These are phyloP conservation scores for Automeris io DNA, from an alignment of 2,888 invertebrate species.

Conservation along the genomic window DNA sequence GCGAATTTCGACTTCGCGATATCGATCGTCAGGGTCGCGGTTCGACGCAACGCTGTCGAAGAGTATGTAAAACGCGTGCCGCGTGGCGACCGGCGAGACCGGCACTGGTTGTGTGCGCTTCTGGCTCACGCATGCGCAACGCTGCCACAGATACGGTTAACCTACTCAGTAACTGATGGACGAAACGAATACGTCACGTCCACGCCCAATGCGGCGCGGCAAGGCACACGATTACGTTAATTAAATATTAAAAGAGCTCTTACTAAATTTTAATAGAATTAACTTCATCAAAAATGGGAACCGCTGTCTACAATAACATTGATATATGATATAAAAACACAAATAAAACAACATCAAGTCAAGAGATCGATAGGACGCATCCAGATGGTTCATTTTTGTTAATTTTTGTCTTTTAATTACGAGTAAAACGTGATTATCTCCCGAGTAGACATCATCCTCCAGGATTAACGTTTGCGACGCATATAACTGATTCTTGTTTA, in stretches of 20 bases:
- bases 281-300: too few species aligned
- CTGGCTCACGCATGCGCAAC: constrained; percentile 56
- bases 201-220: constrained; percentile 25
- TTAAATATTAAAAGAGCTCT: constrained; percentile 2
- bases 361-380: too few species aligned
- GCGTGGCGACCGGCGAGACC: constrained; percentile 69
- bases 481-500: too few species aligned
- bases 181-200: constrained; percentile 20
- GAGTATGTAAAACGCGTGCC: constrained; percentile 55
- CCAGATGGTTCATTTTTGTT: too few species aligned
- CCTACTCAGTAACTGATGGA: background rate
- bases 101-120: constrained; percentile 50
- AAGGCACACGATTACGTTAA: background rate
- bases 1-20: constrained; percentile 32
- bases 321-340: too few species aligned
- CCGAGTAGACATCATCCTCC: too few species aligned
- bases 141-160: constrained; percentile 24
- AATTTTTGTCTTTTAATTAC: too few species aligned
- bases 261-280: background rate
- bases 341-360: too few species aligned
- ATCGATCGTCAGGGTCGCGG: constrained; percentile 28
- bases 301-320: too few species aligned
- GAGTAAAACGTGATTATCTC: too few species aligned
- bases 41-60: constrained; percentile 25
- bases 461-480: too few species aligned